Percentiles rank a stretch among this genome's conserved stretches.
These are phyloP conservation scores for Drosophila sucinea DNA, from an alignment of 1,140 invertebrate species.

Conservation along the genomic window DNA sequence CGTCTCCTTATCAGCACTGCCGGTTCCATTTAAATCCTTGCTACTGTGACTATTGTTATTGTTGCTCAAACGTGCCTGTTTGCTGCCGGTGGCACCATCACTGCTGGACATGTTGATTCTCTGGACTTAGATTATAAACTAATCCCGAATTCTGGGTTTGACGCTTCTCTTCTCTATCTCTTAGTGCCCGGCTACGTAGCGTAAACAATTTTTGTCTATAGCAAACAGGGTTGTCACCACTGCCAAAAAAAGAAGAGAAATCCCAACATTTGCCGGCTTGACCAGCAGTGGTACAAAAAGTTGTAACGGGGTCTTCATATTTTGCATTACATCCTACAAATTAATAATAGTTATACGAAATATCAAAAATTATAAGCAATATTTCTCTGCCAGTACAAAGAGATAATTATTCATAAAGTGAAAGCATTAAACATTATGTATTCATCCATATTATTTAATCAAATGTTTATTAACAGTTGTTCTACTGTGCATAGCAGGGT, in stretches of 20 bases:
- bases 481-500: constrained; percentile 1
- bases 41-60: constrained; percentile 32
- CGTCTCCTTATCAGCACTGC: background rate
- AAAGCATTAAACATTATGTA: background rate
- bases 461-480: background rate
- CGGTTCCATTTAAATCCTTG: constrained; percentile 56
- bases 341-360: no score
- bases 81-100: constrained; percentile 58
- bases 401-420: background rate
- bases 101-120: constrained; percentile 54
- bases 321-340: background rate
- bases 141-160: constrained; percentile 25
- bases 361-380: no score
- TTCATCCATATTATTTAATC: background rate
- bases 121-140: constrained; percentile 7
- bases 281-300: background rate
- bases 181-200: constrained; percentile 17
- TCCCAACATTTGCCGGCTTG: background rate
- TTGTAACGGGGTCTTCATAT: background rate
- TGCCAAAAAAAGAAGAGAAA: background rate
- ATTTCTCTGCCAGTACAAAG: background rate
- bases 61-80: constrained; percentile 50
- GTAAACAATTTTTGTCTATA: constrained; percentile 38
- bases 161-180: background rate
- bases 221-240: constrained; percentile 1